phyloP scores from a whole-genome alignment of 2,113 vertebrate genomes.

The Vidua chalybeata region DNA sequence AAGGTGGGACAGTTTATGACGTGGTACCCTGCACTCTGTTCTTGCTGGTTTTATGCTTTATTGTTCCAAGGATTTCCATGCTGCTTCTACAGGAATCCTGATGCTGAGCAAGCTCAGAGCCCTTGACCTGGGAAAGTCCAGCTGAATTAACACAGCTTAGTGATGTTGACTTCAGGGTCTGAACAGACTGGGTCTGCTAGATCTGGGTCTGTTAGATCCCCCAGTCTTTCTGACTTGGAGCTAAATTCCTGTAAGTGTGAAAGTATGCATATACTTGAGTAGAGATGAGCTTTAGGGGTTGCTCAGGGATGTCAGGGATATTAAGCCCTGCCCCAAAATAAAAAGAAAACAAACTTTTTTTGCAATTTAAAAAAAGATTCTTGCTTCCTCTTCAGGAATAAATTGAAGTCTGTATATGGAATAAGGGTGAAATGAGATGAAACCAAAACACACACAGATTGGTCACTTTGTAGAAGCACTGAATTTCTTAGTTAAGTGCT shows the following conservation, averaged over 20 bases:
- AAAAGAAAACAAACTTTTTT: background rate
- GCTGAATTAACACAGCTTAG: background rate
- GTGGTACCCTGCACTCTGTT: background rate
- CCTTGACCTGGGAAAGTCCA: background rate
- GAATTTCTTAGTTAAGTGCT: background rate
- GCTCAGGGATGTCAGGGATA: background rate
- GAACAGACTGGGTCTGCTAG: background rate
- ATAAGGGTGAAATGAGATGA: background rate
- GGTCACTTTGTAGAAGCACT: background rate
- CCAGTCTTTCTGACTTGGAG: background rate
- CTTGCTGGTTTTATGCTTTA: background rate
- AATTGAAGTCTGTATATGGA: background rate
- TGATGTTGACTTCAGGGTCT: background rate
- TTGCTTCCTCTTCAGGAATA: background rate
- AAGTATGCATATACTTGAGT: background rate
- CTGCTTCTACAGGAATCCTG: background rate
- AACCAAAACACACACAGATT: accelerated
- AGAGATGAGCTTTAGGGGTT: background rate
- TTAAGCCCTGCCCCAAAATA: background rate
- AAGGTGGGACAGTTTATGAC: background rate
- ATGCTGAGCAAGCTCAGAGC: background rate
- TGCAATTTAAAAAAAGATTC: background rate
- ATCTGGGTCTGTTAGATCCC: background rate
- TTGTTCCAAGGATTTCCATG: background rate
- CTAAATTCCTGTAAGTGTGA: background rate